A percentile compares a stretch with the other conserved stretches of the same genome.
Conservation (phyloP, 2,888 invertebrate species). For the Cryptocephalus primarius region DNA sequence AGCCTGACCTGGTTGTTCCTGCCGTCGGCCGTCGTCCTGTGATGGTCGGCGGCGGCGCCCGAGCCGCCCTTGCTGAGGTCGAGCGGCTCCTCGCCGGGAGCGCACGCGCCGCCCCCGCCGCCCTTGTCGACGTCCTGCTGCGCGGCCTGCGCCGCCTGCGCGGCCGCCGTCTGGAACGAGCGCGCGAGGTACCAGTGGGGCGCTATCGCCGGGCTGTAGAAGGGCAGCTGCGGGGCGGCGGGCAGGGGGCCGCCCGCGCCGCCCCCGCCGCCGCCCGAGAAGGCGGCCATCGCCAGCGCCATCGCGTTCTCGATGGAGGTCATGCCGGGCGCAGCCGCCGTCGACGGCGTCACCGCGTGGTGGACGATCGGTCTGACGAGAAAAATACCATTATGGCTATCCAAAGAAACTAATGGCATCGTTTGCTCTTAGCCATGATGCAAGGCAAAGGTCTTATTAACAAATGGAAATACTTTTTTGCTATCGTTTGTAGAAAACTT, state of each 20-base stretch:
- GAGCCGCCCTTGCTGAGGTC: slow-evolving; percentile 69
- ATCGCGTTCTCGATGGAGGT: slow-evolving; percentile 51
- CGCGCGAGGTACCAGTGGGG: slow-evolving; percentile 38
- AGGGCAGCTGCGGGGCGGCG: slow-evolving; percentile 27
- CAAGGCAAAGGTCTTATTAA: neutral
- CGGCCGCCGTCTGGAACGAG: slow-evolving; percentile 35
- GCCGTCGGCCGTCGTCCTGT: slow-evolving; percentile 11
- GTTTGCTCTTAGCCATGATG: no score
- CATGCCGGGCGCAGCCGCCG: slow-evolving; percentile 37
- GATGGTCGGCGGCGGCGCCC: slow-evolving; percentile 15
- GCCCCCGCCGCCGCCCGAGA: slow-evolving; percentile 41
- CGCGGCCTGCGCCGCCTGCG: slow-evolving; percentile 2
- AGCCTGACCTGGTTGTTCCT: slow-evolving; percentile 19
- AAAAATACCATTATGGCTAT: neutral
- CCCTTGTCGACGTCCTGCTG: slow-evolving; percentile 16
- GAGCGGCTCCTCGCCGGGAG: slow-evolving; percentile 61
- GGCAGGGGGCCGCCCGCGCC: slow-evolving; percentile 25
- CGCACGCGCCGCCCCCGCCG: slow-evolving; percentile 12
- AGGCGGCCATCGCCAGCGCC: slow-evolving; percentile 55
- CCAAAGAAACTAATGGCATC: no score
- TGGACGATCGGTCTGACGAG: slow-evolving; percentile 11
- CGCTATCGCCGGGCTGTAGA: slow-evolving; percentile 30
- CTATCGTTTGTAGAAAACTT: neutral
- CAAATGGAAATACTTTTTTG: no score
- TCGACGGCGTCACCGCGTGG: slow-evolving; percentile 20